Percentiles rank a stretch among this genome's conserved stretches.
phyloP scores from a whole-genome alignment of 2,888 invertebrate species.

The Caenorhabditis angaria region DNA sequence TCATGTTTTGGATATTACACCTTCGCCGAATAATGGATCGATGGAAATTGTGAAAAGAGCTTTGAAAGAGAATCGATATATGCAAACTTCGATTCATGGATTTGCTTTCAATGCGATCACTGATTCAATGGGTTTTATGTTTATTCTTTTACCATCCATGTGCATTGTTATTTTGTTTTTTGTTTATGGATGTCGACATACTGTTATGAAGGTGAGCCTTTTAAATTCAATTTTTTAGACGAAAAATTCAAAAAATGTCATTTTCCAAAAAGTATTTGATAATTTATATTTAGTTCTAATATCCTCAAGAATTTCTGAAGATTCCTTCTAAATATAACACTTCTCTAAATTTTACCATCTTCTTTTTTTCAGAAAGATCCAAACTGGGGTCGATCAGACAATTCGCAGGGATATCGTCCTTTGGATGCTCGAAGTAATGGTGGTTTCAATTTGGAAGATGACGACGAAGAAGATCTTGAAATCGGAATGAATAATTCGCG shows the following conservation, averaged over 20 bases:
- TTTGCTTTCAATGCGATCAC: slow-evolving; percentile 39
- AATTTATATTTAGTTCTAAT: too few species aligned
- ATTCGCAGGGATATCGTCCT: slow-evolving; percentile 38
- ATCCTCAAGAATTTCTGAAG: too few species aligned
- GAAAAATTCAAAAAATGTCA: not conserved
- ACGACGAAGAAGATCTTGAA: slow-evolving; percentile 23
- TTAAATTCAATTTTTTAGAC: not conserved
- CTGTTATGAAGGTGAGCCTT: slow-evolving; percentile 30
- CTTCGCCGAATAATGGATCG: slow-evolving; percentile 73
- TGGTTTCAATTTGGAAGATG: slow-evolving; percentile 33
- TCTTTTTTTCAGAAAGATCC: slow-evolving; percentile 20
- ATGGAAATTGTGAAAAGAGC: slow-evolving; percentile 42
- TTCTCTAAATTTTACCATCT: not conserved
- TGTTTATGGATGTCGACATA: slow-evolving; percentile 51
- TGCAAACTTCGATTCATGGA: slow-evolving; percentile 12
- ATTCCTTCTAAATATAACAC: too few species aligned
- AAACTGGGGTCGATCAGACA: slow-evolving; percentile 43
- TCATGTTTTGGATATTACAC: slow-evolving; percentile 76
- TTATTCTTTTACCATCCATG: slow-evolving; percentile 53
- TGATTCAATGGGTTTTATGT: slow-evolving; percentile 50
- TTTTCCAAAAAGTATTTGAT: too few species aligned
- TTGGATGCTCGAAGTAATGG: slow-evolving; percentile 29
- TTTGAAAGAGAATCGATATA: slow-evolving; percentile 29
- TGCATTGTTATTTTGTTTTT: slow-evolving; percentile 51
- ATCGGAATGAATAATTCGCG: slow-evolving; percentile 3